Evolutionary conservation across 92 coral and sea anemone genomes (phyloP), one percentile per base, ranked within the genome.

Genomic region (Paragorgia papillata): DNA sequence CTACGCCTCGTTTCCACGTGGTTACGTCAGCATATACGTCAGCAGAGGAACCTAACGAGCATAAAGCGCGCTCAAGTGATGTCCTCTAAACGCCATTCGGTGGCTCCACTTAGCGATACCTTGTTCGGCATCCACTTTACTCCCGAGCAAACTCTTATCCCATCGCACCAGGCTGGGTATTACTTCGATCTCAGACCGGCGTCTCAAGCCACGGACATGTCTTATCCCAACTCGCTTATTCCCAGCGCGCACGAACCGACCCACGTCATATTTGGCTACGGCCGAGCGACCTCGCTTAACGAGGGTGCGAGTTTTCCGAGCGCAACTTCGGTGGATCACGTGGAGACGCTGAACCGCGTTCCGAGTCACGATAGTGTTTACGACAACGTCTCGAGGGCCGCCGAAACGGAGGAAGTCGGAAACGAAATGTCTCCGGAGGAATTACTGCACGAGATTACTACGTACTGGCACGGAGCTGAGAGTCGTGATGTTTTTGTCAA

Each of bases 21-120:
- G 78, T 71, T 71, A 34, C 78, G 78, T 32, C 78, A 71, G 50
- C 78, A 71, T 34, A 71, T 50, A 9, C 78, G 78, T 54, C 78
- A 71, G 64, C 22, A 71, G 78, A 53, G 54, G 26, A 71, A 71
- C 51, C 50, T 71, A 5, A 71, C 78, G 0, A 71, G 63, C 64
- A 71, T 71, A 31, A 71, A 71, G 37, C 78, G 49, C 19, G 78
- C 78, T 18, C 78, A 71, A 55, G 78, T 71, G 46, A 71, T 71
- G 64, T 71, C 78, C 33, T 53, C 78, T 13, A 71, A 71, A 54
- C 78, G 78, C 37, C 78, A 71, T 7, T 71, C 78, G 8, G 37
- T 64, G 18, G 49, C 0, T 18, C 63, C 63, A 2, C 57, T 71
- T 20, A n/a, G n/a, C n/a, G 50, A 71, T 41, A 53, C 78, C 19